Evolutionary conservation across 2,113 vertebrate genomes (phyloP).

Genomic region (Nicator chloris): DNA sequence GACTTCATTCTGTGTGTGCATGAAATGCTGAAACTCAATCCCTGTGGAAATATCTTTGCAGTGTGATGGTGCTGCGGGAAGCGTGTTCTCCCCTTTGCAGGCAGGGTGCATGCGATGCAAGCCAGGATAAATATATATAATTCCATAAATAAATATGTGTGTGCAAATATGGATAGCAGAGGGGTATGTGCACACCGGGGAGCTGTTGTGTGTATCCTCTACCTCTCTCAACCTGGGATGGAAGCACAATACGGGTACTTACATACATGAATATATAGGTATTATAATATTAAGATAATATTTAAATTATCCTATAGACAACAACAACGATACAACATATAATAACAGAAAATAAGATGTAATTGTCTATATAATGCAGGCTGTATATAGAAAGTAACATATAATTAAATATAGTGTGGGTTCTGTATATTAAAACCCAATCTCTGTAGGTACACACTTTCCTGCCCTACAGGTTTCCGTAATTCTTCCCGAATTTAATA

Average conservation of each 20-base stretch:
- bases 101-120: background rate
- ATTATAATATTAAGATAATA: background rate
- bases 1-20: background rate
- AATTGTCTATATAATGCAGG: background rate
- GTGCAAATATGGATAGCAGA: background rate
- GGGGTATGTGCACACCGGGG: background rate
- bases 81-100: background rate
- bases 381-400: background rate
- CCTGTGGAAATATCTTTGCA: background rate
- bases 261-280: background rate
- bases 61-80: accelerated
- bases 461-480: background rate
- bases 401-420: background rate
- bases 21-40: accelerated
- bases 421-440: background rate
- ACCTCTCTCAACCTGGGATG: accelerated
- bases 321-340: background rate
- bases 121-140: background rate
- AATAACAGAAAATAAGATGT: background rate
- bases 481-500: conserved; percentile 11
- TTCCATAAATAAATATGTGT: background rate
- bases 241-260: accelerated
- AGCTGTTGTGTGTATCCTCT: background rate
- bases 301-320: background rate
- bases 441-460: background rate